phyloP scores from a whole-genome alignment of 2,113 vertebrate species.

The Melanotaenia duboulayi region DNA sequence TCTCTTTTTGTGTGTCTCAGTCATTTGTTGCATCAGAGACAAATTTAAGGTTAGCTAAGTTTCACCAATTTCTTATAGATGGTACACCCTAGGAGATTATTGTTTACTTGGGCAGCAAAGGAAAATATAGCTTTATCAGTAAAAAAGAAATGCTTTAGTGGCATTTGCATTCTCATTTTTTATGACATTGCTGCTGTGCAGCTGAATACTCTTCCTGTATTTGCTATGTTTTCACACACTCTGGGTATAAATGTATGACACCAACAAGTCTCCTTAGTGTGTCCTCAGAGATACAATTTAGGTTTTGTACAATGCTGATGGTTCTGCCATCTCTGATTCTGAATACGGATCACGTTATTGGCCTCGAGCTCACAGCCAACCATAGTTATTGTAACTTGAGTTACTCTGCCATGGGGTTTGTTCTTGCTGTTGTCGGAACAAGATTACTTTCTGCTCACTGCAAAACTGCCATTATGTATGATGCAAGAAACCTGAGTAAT shows the following conservation, averaged over 20 bases:
- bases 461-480: conserved; percentile 29
- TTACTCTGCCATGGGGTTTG: conserved; percentile 41
- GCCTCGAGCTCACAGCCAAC: conserved; percentile 43
- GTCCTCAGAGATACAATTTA: conserved; percentile 34
- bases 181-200: not conserved
- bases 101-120: not conserved
- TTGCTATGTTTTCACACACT: conserved; percentile 4
- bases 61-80: not conserved
- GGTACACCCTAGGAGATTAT: not conserved
- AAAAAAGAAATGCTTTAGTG: not conserved
- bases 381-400: conserved; percentile 53
- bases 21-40: no score
- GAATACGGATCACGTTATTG: conserved; percentile 59
- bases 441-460: conserved; percentile 38
- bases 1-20: no score
- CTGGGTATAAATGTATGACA: conserved; percentile 27
- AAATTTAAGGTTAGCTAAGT: not conserved
- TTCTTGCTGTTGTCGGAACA: conserved; percentile 46
- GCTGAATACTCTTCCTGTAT: not conserved
- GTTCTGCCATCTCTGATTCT: conserved; percentile 53
- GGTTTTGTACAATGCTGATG: conserved; percentile 50
- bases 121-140: not conserved
- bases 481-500: not conserved
- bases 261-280: conserved; percentile 30
- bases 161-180: not conserved